Percentiles rank a stretch among this genome's conserved stretches.
These are phyloP conservation scores for Rhopilema esculentum DNA, from an alignment of 30 jellyfish, hydroid and myxozoan genomes.

Conservation along the genomic window DNA sequence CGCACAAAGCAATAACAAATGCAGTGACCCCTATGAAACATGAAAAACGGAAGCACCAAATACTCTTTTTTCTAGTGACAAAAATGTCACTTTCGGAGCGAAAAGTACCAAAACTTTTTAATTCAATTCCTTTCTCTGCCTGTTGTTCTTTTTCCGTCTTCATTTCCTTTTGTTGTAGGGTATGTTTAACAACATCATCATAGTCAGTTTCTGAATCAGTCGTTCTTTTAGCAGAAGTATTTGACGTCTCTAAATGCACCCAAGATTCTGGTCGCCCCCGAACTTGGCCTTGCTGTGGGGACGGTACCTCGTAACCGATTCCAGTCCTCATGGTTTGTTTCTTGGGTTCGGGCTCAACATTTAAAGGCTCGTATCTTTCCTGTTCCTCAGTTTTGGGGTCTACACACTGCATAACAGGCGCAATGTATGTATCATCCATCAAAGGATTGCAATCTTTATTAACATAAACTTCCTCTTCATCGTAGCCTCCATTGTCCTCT, in stretches of 20 bases:
- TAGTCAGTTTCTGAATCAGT: not conserved
- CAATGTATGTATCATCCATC: not conserved
- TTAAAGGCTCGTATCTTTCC: slow-evolving; percentile 17
- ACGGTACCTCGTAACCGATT: not conserved
- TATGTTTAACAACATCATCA: not conserved
- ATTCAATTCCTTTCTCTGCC: slow-evolving; percentile 10
- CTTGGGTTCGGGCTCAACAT: not conserved
- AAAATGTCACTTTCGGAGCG: not conserved
- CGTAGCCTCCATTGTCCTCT: not conserved
- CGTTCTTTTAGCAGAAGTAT: too few species aligned
- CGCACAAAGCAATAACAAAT: slow-evolving; percentile 3
- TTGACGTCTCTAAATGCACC: too few species aligned
- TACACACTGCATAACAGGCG: not conserved
- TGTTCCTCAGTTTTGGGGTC: slow-evolving; percentile 1
- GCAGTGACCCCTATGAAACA: slow-evolving; percentile 17
- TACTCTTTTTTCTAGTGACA: not conserved
- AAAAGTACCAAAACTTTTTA: slow-evolving; percentile 1
- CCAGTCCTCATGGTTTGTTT: not conserved
- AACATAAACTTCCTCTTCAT: not conserved
- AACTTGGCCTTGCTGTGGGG: not conserved
- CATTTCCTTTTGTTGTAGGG: not conserved
- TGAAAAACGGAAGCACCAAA: not conserved
- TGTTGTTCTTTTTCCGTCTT: not conserved
- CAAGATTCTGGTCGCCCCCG: too few species aligned
- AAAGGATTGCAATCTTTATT: not conserved